Evolutionary conservation across 2,888 invertebrate species (phyloP).

Genomic region (Hypsopygia costalis): DNA sequence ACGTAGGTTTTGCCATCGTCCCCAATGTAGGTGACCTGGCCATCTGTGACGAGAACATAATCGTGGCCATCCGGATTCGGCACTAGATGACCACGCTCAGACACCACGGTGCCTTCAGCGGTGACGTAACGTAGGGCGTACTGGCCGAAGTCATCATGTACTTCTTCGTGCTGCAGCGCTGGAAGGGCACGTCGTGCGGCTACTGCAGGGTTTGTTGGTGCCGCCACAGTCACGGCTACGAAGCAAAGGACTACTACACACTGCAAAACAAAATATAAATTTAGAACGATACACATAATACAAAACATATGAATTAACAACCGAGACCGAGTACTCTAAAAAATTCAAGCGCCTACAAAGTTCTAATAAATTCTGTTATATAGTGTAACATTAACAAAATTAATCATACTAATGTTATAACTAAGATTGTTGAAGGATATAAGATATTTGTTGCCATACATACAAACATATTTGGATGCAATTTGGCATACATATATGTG

Average conservation of each 20-base stretch:
- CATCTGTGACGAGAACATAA: constrained; percentile 24
- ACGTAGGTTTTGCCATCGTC: constrained; percentile 25
- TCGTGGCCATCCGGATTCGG: constrained; percentile 20
- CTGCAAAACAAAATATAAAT: constrained; percentile 25
- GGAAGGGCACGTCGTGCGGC: constrained; percentile 4
- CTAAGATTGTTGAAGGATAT: too few species aligned
- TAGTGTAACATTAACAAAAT: too few species aligned
- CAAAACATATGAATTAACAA: too few species aligned
- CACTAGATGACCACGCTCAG: constrained; percentile 24
- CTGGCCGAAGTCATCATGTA: constrained; percentile 26
- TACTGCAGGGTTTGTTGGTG: constrained; percentile 24
- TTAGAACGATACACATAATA: background rate
- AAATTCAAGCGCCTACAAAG: too few species aligned
- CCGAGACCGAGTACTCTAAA: too few species aligned
- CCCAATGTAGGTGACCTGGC: constrained; percentile 22
- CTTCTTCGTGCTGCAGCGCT: constrained; percentile 20
- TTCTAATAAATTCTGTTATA: too few species aligned
- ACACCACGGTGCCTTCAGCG: constrained; percentile 25
- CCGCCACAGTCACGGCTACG: constrained; percentile 28
- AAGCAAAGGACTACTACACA: constrained; percentile 29
- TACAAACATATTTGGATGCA: too few species aligned
- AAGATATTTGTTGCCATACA: too few species aligned
- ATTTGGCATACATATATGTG: too few species aligned
- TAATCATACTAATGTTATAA: too few species aligned
- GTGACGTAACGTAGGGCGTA: constrained; percentile 28